Evolutionary conservation across 2,888 invertebrate genomes (phyloP), one percentile per base, ranked within the genome.

Genomic region (Macrophya annulata): DNA sequence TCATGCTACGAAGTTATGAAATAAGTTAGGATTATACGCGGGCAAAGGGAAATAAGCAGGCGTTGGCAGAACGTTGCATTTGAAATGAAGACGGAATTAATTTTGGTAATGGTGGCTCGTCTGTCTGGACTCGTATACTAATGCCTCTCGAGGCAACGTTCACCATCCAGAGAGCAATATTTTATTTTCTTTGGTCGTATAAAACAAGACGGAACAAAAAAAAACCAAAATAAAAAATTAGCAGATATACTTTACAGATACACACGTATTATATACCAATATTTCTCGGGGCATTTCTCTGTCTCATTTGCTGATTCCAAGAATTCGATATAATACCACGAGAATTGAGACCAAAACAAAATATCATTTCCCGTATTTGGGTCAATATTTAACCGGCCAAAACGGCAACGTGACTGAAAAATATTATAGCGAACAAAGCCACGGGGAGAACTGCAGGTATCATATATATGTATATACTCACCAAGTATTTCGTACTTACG

Each of bases 11-110:
- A 81, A 81, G 43, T 81, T 81, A 62, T 59, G 59, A 62, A 62
- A 81, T 81, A 81, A 81, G 62, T 81, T 62, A 81, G 81, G 81
- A 81, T 81, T 81, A 81, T 81, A 81, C 81, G 12, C 43, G 25
- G 17, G n/a, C n/a, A 17, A 43, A 43, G n/a, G 6, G 51, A 21
- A 43, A 59, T 25, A 21, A 17, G 62, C 12, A 62, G 62, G 17
- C 15, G 40, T 40, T 37, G 81, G 62, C 21, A 31, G n/a, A 81
- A 59, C 43, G 62, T 51, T 81, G 81, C 40, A 81, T 81, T 81
- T 62, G 81, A 62, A 81, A 81, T 81, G 62, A 40, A 21, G 48
- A 81, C 62, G 81, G 81, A 62, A 81, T 81, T 81, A 81, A 81
- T 81, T 81, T 81, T 17, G 62, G 81, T 81, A 81, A 81, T 81